Base-by-base conservation (phyloP, 1,140 invertebrate genomes). In the Dysdera silvatica region DNA sequence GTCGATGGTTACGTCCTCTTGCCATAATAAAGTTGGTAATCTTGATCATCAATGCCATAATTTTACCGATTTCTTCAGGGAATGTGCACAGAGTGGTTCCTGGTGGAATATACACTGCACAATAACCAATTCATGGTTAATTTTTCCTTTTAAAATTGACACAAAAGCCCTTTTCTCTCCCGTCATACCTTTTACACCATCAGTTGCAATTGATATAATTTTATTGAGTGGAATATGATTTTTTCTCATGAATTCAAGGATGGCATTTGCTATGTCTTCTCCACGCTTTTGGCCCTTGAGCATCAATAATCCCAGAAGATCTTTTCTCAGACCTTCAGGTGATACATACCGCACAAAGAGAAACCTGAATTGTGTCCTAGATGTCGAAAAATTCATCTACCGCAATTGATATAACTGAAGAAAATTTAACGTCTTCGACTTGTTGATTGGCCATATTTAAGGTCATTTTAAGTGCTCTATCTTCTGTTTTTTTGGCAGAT, bases 281-380 rank as follows among this genome's bases (percentile, higher is more conserved):
- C 23, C 23, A 20, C 37, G 41, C 16, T 3, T 45, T 32, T 45
- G 37, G 28, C 37, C 20, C 33, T 45, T 47, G 37, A 45, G 55
- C 10, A 41, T 35, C 45, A 58, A 33, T 49, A 58, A 58, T 58
- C 37, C 37, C 31, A 58, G 33, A 58, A 58, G 55, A 43, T 58
- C 23, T 58, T 45, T 8, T 58, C 31, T 58, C 4, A 23, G 23
- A 16, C 55, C 40, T 31, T 10, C 4, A 33, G 7, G 24, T 5
- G 31, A 58, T n/a, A 58, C 28, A 58, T 35, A 58, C 24, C 55
- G 18, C 16, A 58, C 40, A 58, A 58, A 45, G 28, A 58, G 55
- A 8, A 23, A 47, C 41, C 24, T 41, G n/a, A n/a, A n/a, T 58
- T 45, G 55, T 8, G 40, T 45, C 20, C 24, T 58, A 43, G 24